Conservation (phyloP, 2,113 vertebrate genomes). For the Eonycteris spelaea region DNA sequence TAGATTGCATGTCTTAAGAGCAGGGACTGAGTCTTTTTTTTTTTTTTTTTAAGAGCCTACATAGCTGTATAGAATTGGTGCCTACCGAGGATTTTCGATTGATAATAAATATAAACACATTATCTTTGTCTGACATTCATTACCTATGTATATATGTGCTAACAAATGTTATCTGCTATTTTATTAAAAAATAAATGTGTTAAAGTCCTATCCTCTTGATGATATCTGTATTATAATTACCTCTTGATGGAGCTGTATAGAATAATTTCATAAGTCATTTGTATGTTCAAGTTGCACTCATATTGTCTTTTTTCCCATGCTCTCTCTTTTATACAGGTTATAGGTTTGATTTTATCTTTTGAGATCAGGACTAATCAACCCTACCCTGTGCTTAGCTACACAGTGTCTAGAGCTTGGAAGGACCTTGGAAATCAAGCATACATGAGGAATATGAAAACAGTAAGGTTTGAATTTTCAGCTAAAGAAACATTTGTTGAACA, state of each 20-base stretch:
- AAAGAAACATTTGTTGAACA: constrained; percentile 37
- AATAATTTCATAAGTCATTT: not conserved
- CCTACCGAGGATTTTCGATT: not conserved
- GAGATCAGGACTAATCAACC: not conserved
- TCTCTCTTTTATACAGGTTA: not conserved
- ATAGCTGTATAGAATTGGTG: not conserved
- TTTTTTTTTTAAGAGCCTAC: not conserved
- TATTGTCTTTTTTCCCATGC: not conserved
- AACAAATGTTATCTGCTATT: not conserved
- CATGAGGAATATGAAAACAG: not conserved
- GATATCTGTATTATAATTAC: not conserved
- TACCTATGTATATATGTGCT: not conserved
- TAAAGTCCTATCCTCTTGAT: not conserved
- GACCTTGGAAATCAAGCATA: not conserved
- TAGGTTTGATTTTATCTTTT: not conserved
- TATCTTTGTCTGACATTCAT: not conserved
- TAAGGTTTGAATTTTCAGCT: not conserved
- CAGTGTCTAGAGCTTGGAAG: not conserved
- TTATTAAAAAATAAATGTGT: not conserved
- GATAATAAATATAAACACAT: not conserved
- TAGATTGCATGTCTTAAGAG: not conserved
- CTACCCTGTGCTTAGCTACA: not conserved
- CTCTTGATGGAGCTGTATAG: not conserved
- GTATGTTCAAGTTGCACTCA: not conserved
- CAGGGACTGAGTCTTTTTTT: not conserved